These are phyloP conservation scores for Spicauda simplicius DNA, from an alignment of 2,888 invertebrate species.

Conservation along the genomic window DNA sequence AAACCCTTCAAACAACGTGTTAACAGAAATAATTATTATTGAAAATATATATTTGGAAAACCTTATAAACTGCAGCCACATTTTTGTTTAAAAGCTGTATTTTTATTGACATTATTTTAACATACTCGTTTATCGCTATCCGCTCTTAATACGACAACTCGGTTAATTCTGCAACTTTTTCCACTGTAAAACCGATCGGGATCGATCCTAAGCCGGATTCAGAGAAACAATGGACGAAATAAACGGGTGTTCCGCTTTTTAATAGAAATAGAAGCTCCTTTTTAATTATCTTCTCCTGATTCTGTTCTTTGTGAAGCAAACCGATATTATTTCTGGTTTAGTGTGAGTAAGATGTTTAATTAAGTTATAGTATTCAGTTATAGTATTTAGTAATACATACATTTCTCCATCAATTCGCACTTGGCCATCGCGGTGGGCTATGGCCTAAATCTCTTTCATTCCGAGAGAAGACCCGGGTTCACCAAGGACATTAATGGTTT, in stretches of 20 bases:
- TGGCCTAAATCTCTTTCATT: no score
- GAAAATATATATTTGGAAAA: no score
- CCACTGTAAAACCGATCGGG: conserved; percentile 36
- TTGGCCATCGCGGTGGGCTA: no score
- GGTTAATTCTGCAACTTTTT: conserved; percentile 35
- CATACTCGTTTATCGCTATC: background rate
- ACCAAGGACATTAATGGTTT: no score
- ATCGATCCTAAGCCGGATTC: conserved; percentile 36
- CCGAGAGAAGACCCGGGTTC: no score
- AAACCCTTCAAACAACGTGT: no score
- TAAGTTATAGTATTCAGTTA: background rate
- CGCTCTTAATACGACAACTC: background rate
- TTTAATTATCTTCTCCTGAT: conserved; percentile 35
- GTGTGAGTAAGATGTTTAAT: background rate
- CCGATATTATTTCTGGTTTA: background rate
- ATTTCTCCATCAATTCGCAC: no score
- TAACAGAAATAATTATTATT: no score
- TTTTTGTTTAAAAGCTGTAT: no score
- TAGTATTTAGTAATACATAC: no score
- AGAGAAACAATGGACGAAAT: conserved; percentile 36
- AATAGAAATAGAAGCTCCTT: conserved; percentile 34
- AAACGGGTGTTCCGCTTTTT: conserved; percentile 37
- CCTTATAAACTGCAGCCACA: no score
- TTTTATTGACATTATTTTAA: background rate
- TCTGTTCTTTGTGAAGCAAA: conserved; percentile 15